Evolutionary conservation across 2,888 invertebrate genomes (phyloP).

Genomic region (Empis stercorea): DNA sequence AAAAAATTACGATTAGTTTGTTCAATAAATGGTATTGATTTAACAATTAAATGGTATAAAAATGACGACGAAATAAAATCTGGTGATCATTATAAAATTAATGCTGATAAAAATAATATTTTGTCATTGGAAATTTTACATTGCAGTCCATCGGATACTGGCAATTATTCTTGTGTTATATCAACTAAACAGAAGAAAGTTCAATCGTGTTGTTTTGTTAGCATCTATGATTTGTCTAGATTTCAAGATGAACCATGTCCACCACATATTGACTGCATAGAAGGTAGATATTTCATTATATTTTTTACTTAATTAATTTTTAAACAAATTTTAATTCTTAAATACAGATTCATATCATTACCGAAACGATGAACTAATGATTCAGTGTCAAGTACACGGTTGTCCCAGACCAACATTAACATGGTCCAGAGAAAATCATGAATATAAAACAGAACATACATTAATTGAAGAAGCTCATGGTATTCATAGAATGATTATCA

Average conservation of each 20-base stretch:
- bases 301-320: neutral
- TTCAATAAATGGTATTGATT: neutral
- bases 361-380: neutral
- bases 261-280: neutral
- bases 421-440: neutral
- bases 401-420: neutral
- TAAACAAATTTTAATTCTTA: neutral
- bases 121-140: neutral
- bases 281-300: neutral
- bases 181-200: neutral
- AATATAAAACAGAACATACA: neutral
- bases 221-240: neutral
- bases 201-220: neutral
- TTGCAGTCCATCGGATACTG: neutral
- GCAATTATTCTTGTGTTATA: neutral
- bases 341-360: neutral
- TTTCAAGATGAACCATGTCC: neutral
- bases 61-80: neutral
- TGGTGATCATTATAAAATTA: neutral
- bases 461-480: neutral
- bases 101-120: neutral
- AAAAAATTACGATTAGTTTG: neutral
- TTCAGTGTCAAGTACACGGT: neutral
- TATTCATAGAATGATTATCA: neutral
- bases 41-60: neutral